phyloP scores from a whole-genome alignment of 2,113 vertebrate genomes.

The Muntiacus muntjak region DNA sequence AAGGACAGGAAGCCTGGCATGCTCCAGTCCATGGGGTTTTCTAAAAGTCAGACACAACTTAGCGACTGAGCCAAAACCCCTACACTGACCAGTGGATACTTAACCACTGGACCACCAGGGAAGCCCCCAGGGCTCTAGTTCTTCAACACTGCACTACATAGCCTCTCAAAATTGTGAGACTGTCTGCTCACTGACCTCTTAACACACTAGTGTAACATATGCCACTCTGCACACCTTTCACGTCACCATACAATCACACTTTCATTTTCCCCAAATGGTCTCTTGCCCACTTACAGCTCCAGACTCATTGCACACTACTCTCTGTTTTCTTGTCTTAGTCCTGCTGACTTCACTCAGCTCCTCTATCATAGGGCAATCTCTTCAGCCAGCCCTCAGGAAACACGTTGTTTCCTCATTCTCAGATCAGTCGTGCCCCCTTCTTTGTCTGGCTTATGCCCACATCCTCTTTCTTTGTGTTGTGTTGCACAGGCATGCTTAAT shows the following conservation, averaged over 20 bases:
- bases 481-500: not conserved
- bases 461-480: not conserved
- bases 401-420: not conserved
- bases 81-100: not conserved
- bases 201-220: no score
- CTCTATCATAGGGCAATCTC: rapidly evolving
- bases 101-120: not conserved
- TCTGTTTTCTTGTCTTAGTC: not conserved
- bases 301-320: not conserved
- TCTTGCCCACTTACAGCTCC: rapidly evolving
- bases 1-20: not conserved
- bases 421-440: rapidly evolving
- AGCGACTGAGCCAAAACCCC: not conserved
- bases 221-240: not conserved
- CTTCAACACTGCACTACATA: not conserved
- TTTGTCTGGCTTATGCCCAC: not conserved
- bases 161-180: not conserved
- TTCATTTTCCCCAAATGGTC: not conserved
- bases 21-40: not conserved
- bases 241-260: not conserved
- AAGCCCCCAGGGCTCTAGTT: not conserved
- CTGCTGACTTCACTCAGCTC: not conserved
- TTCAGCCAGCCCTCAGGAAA: not conserved
- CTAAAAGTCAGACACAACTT: not conserved
- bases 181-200: not conserved